Evolutionary conservation across 2,888 invertebrate genomes (phyloP), one percentile per base, ranked within the genome.

Genomic region (Hololepta plana): DNA sequence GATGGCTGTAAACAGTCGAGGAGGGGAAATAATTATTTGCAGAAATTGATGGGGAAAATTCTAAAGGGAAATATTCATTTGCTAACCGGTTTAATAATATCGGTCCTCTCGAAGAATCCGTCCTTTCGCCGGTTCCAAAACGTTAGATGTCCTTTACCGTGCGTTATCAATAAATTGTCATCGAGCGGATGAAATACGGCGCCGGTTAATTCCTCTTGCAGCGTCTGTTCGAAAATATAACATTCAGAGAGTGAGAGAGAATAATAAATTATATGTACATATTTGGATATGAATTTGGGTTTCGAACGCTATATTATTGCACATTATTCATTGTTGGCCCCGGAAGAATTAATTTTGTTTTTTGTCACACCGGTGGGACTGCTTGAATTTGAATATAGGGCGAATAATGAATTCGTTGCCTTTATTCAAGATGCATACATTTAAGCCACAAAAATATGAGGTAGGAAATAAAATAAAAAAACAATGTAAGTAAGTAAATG

Each of bases 81-180:
- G 35, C 47, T 51, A 56, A 77, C 77, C 29, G 76, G 81, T 56
- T 84, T 84, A 13, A 87, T 76, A 27, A 87, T 82, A 41, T 87
- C 85, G 1, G 84, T 84, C 33, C 84, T 64, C 58, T 79, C 88
- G 46, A 81, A 88, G 57, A 80, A 88, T 20, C 85, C 85, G 47
- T 87, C 87, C 57, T 85, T 85, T 33, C 84, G 63, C 30, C 87
- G 64, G 42, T 84, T 87, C 90, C 90, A 91, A 53, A 90, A 88
- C 1, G 87, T 82, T 35, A 91, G 55, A 48, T 90, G 88, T 1
- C 85, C 85, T 38, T 81, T 79, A 2, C 91, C 91, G 45, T 84
- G 85, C 1, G 88, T 90, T 36, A 91, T 82, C 32, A 90, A 67
- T 12, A 88, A 63, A 51, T 85, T 87, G 47, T 90, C 87, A 45